Conservation (phyloP, 2,888 invertebrate genomes). For the Mechanitis mazaeus region DNA sequence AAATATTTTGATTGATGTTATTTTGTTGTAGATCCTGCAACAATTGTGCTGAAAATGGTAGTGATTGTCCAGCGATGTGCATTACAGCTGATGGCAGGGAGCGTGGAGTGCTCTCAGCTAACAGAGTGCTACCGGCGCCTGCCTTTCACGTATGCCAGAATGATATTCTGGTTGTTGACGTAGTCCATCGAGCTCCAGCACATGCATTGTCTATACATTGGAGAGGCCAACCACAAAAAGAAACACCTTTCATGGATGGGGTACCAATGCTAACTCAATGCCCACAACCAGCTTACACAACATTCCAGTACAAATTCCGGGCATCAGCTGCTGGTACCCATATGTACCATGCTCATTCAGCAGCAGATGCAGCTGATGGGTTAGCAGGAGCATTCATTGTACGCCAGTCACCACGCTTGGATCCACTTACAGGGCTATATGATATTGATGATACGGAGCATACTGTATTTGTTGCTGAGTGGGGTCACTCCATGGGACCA, state of each 20-base stretch:
- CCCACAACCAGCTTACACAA: conserved; percentile 83
- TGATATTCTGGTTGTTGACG: conserved; percentile 85
- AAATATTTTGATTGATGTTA: not conserved
- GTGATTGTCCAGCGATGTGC: conserved; percentile 79
- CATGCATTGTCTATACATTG: conserved; percentile 86
- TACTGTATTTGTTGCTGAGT: conserved; percentile 82
- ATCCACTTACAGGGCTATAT: conserved; percentile 78
- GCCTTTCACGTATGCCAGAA: conserved; percentile 82
- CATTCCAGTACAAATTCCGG: conserved; percentile 86
- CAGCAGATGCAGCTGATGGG: conserved; percentile 81
- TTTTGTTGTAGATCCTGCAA: conserved; percentile 76
- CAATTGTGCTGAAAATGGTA: conserved; percentile 78
- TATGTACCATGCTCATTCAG: conserved; percentile 84
- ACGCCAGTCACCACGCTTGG: conserved; percentile 78
- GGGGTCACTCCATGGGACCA: conserved; percentile 78
- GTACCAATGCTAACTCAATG: conserved; percentile 87
- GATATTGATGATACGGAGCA: conserved; percentile 84
- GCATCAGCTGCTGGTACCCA: conserved; percentile 84
- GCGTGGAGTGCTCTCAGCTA: conserved; percentile 80
- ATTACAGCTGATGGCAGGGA: conserved; percentile 80
- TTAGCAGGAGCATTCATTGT: conserved; percentile 84
- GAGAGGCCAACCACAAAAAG: conserved; percentile 84
- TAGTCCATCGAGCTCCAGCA: conserved; percentile 83
- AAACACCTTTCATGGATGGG: conserved; percentile 86
- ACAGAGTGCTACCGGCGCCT: conserved; percentile 80